A percentile compares a stretch with the other conserved stretches of the same genome.
These are phyloP conservation scores for Hafferia zeledoni DNA, from an alignment of 2,797 vertebrate species.

Conservation along the genomic window DNA sequence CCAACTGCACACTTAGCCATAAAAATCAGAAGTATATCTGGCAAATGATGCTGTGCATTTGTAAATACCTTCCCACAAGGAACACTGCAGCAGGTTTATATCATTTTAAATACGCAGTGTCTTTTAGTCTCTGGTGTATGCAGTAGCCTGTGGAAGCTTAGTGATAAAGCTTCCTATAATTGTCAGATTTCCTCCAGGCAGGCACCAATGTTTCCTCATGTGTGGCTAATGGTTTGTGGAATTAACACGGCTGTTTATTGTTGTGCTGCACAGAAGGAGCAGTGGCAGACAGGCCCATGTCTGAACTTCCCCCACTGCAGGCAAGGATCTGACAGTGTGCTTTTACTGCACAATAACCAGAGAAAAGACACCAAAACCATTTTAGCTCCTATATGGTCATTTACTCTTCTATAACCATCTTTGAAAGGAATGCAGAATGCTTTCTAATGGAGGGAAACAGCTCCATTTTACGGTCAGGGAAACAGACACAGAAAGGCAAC, in stretches of 20 bases:
- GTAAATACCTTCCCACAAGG: conserved; percentile 25
- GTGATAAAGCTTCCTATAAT: conserved; percentile 68
- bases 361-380: neutral
- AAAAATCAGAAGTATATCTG: neutral
- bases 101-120: conserved; percentile 34
- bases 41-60: neutral
- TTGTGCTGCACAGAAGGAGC: conserved; percentile 46
- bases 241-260: conserved; percentile 62
- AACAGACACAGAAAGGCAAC: neutral
- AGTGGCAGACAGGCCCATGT: conserved; percentile 9
- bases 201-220: conserved; percentile 62
- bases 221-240: conserved; percentile 63
- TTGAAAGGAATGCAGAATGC: neutral
- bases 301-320: conserved; percentile 39
- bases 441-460: neutral
- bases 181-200: conserved; percentile 66
- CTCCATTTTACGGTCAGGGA: neutral
- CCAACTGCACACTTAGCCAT: neutral
- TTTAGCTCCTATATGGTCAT: neutral
- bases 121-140: conserved; percentile 37
- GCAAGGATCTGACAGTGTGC: neutral
- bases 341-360: conserved; percentile 38
- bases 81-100: conserved; percentile 55
- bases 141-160: conserved; percentile 50
- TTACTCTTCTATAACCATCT: conserved; percentile 15